These are phyloP conservation scores for Corythornis leucogaster DNA, from an alignment of 2,797 vertebrate species.

Conservation along the genomic window DNA sequence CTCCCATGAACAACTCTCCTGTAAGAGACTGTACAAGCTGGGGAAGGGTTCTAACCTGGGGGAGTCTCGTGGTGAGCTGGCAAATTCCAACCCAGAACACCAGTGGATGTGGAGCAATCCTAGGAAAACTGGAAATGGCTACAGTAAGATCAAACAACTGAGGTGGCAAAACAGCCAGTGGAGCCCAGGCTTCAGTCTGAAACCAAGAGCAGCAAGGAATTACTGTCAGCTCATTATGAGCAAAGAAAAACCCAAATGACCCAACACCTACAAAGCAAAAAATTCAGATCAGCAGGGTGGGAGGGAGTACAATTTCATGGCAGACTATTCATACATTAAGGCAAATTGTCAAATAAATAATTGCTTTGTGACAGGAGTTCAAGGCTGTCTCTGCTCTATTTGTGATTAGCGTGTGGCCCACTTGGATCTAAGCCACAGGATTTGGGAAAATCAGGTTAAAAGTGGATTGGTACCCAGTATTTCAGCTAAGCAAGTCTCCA, in stretches of 20 bases:
- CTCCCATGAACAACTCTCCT: background rate
- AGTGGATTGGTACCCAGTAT: background rate
- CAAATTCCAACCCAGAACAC: background rate
- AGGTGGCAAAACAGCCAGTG: background rate
- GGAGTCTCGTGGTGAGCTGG: background rate
- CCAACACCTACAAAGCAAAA: background rate
- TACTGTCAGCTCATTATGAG: background rate
- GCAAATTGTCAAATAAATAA: background rate
- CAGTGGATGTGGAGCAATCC: background rate
- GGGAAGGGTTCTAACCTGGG: background rate
- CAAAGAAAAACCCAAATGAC: fast-evolving
- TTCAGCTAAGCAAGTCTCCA: background rate
- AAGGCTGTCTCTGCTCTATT: background rate
- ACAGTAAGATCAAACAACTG: background rate
- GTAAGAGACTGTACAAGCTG: fast-evolving
- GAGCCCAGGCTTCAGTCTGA: background rate
- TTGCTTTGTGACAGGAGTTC: background rate
- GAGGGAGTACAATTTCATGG: background rate
- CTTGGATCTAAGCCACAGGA: background rate
- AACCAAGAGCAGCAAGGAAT: background rate
- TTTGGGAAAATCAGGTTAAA: background rate
- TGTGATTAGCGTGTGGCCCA: background rate
- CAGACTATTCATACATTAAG: background rate
- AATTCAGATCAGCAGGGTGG: background rate
- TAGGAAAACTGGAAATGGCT: background rate